Evolutionary conservation across 2,797 vertebrate species (phyloP), one percentile per base, ranked within the genome.

Genomic region (Xenentodon cancila): DNA sequence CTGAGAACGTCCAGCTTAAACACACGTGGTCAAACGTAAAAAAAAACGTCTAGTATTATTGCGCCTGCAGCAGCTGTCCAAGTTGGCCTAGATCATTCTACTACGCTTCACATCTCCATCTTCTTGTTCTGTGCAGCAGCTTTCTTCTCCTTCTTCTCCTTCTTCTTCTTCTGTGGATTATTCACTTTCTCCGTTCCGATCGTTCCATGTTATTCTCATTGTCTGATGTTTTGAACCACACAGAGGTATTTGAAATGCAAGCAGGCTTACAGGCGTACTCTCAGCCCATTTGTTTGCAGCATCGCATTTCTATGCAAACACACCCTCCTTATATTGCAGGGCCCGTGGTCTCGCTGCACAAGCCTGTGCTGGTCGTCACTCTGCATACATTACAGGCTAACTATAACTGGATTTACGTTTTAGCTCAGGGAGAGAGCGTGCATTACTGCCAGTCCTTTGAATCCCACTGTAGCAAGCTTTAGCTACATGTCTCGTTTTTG

Each of bases 391-490:
- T 79, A 75, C 53, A 59, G 75, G 59, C 65, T 72, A 80, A 75
- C 71, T 75, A 61, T 88, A 87, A 91, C 78, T 40, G 76, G 86
- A 88, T 89, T 90, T 81, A 63, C 62, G 75, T 75, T 57, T 63
- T 72, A 70, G 84, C 74, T 85, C 63, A 71, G 76, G 57, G 52
- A 83, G 78, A 83, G 78, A 73, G 76, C 74, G 60, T 78, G 73
- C 70, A 60, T 68, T 68, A 70, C 75, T 80, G 75, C 72, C 66
- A 77, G 75, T 67, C 64, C 54, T 72, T 74, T 84, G 68, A 76
- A 79, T 84, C 57, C 63, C 64, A 79, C 71, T 79, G 68, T 77
- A 70, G 78, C 63, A 67, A 68, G 72, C 48, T 32, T 56, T 54
- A 72, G 52, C 56, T 87, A 25, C 17, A 45, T 2, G 0, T 27